Evolutionary conservation across 2,113 vertebrate species (phyloP).

Genomic region (Thinocorus orbignyianus): DNA sequence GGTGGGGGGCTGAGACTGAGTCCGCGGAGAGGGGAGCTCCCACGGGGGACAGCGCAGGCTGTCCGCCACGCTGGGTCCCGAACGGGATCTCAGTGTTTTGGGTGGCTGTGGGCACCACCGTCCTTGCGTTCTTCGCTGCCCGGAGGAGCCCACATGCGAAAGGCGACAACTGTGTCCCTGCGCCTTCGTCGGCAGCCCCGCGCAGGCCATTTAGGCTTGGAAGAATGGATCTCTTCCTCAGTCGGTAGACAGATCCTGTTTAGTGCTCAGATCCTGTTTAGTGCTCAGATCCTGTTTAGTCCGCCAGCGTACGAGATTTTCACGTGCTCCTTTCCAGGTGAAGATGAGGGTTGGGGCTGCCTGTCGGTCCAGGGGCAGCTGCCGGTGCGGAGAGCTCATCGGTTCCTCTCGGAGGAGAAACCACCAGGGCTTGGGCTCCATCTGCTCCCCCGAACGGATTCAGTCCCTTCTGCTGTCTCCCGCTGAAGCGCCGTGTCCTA

Average conservation of each 20-base stretch:
- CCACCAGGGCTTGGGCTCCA: not conserved
- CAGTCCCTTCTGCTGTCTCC: not conserved
- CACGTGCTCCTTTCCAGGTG: not conserved
- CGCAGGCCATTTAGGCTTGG: too few species aligned
- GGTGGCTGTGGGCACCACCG: rapidly evolving
- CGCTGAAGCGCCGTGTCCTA: not conserved
- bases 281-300: rapidly evolving
- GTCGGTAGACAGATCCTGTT: rapidly evolving
- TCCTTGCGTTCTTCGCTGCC: not conserved
- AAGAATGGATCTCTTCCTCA: too few species aligned
- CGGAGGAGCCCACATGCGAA: not conserved
- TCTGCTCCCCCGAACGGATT: not conserved
- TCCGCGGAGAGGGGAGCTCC: too few species aligned
- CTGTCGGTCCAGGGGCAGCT: too few species aligned
- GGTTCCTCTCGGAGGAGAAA: not conserved
- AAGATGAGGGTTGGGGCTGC: not conserved
- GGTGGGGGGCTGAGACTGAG: not conserved
- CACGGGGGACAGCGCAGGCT: not conserved
- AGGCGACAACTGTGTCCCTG: not conserved
- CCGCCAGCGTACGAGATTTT: not conserved
- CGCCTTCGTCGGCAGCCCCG: too few species aligned
- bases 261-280: rapidly evolving
- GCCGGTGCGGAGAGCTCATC: rapidly evolving
- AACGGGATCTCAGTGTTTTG: not conserved
- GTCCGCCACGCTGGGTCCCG: too few species aligned